A percentile compares a stretch with the other conserved stretches of the same genome.
phyloP scores from a whole-genome alignment of 2,113 vertebrate genomes.

The Cheirogaleus medius region DNA sequence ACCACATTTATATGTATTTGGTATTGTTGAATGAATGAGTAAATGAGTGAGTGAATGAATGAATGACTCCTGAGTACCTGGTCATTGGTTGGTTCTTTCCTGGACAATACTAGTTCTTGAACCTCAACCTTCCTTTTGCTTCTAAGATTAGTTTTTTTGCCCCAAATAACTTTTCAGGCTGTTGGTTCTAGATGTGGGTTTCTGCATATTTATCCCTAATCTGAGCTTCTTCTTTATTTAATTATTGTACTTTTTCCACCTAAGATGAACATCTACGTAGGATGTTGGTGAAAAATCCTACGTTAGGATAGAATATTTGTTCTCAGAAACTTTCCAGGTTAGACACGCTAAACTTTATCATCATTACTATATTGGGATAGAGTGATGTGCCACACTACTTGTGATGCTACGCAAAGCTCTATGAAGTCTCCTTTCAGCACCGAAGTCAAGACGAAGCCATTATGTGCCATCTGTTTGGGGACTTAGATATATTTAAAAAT shows the following conservation, averaged over 20 bases:
- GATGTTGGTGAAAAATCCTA: not conserved
- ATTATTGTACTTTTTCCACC: not conserved
- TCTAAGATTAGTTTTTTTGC: not conserved
- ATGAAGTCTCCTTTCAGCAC: not conserved
- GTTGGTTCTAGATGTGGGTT: not conserved
- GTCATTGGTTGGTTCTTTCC: not conserved
- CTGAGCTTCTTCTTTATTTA: not conserved
- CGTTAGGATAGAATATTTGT: not conserved
- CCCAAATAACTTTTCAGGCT: not conserved
- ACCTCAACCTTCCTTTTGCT: not conserved
- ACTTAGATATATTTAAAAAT: slow-evolving; percentile 50
- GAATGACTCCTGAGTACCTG: not conserved
- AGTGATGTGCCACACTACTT: not conserved
- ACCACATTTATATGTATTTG: not conserved
- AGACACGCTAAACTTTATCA: not conserved
- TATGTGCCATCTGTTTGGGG: not conserved
- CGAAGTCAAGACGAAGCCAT: not conserved
- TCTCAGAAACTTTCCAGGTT: not conserved
- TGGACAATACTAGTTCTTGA: not conserved
- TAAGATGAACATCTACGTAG: not conserved
- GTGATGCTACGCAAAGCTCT: not conserved
- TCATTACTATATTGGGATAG: not conserved
- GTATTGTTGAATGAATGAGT: not conserved
- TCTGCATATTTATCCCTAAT: not conserved
- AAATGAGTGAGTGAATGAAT: not conserved